Percentiles rank a stretch among this genome's conserved stretches.
Evolutionary conservation across 2,888 invertebrate genomes (phyloP).

Genomic region (Pollenia angustigena): DNA sequence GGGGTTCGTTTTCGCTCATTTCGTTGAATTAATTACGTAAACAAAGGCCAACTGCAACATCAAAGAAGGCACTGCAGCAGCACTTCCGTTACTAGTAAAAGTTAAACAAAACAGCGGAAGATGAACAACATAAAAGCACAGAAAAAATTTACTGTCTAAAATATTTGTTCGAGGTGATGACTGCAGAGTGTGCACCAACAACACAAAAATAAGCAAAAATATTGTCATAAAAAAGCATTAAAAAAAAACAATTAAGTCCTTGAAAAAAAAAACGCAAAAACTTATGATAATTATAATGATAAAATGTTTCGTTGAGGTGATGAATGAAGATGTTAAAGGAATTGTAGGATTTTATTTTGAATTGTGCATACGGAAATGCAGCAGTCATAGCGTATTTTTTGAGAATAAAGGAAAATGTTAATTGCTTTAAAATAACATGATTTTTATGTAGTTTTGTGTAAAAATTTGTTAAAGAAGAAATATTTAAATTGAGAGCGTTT

Average conservation of each 20-base stretch:
- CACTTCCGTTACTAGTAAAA: slow-evolving; percentile 19
- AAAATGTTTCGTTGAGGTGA: slow-evolving; percentile 1
- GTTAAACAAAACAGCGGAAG: slow-evolving; percentile 8
- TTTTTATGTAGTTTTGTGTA: not conserved
- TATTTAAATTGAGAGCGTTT: no score
- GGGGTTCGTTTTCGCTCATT: not conserved
- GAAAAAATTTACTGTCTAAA: slow-evolving; percentile 6
- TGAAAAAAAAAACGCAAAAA: not conserved
- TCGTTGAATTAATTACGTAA: slow-evolving; percentile 51
- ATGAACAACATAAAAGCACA: not conserved
- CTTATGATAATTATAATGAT: slow-evolving; percentile 8
- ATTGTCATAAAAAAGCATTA: not conserved
- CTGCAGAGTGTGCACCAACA: slow-evolving; percentile 30
- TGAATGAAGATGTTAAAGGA: slow-evolving; percentile 13
- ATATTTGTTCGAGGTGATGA: slow-evolving; percentile 52
- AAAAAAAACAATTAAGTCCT: slow-evolving; percentile 14
- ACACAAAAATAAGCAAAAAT: not conserved
- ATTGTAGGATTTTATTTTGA: slow-evolving; percentile 19
- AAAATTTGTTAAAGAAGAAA: no score
- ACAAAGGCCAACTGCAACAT: slow-evolving; percentile 32
- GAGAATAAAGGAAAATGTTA: not conserved
- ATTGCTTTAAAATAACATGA: not conserved
- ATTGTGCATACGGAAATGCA: slow-evolving; percentile 50
- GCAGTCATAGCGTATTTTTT: not conserved
- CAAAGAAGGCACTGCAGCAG: slow-evolving; percentile 7